Percentiles rank a stretch among this genome's conserved stretches.
These are phyloP conservation scores for Muntiacus muntjak DNA, from an alignment of 2,113 vertebrate species.

Conservation along the genomic window DNA sequence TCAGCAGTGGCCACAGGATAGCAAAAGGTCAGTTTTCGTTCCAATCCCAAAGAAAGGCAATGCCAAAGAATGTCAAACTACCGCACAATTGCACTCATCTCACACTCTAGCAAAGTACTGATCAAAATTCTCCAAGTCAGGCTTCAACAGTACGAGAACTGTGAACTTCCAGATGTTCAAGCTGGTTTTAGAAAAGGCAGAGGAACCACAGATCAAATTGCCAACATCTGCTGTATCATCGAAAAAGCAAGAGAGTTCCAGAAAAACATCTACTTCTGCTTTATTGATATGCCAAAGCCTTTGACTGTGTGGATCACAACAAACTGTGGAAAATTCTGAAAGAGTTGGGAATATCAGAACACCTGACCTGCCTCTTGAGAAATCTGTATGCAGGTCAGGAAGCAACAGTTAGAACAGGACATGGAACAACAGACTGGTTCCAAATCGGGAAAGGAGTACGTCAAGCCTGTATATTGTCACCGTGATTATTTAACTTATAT, in stretches of 20 bases:
- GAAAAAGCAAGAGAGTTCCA: not conserved
- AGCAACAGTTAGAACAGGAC: not conserved
- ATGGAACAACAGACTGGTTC: not conserved
- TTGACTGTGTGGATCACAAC: not conserved
- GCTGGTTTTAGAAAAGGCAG: not conserved
- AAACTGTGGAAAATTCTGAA: not conserved
- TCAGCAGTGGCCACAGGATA: not conserved
- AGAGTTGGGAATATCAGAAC: not conserved
- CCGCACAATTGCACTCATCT: fast-evolving
- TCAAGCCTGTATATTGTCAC: not conserved
- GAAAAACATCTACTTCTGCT: not conserved
- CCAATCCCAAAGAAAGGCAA: not conserved
- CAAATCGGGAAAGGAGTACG: not conserved
- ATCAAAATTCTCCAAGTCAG: not conserved
- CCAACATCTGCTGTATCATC: not conserved
- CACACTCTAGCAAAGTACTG: not conserved
- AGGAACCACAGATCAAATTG: not conserved
- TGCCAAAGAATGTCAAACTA: not conserved
- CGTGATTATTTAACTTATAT: not conserved
- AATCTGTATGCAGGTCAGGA: not conserved
- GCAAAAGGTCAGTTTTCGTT: not conserved
- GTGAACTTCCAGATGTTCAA: not conserved
- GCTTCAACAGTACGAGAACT: not conserved
- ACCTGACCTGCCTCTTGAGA: not conserved
- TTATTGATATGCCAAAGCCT: not conserved